A percentile compares a stretch with the other conserved stretches of the same genome.
Evolutionary conservation across 2,888 invertebrate species (phyloP).

Genomic region (Rotaria magnacalcarata): DNA sequence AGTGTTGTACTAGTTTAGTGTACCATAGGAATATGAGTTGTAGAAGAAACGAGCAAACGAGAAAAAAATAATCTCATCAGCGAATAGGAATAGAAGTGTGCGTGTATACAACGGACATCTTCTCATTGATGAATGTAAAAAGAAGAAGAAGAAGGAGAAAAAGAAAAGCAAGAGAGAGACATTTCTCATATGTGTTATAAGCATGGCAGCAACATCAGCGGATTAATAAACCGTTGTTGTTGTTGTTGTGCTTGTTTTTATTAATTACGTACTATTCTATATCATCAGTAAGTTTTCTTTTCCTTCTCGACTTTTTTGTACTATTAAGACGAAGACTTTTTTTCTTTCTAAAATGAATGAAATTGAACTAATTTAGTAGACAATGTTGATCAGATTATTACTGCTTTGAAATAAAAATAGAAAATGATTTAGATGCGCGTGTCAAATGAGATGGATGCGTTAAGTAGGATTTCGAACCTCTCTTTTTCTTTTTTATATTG

Average conservation of each 20-base stretch:
- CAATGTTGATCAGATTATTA: slow-evolving; percentile 1
- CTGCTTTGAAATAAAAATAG: slow-evolving; percentile 12
- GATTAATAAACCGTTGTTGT: slow-evolving; percentile 31
- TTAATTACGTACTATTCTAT: slow-evolving; percentile 6
- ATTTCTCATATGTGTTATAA: slow-evolving; percentile 16
- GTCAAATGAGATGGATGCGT: slow-evolving; percentile 26
- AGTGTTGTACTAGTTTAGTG: not conserved
- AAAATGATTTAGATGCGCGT: slow-evolving; percentile 7
- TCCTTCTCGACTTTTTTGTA: not conserved
- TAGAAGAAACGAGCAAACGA: not conserved
- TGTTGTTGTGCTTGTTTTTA: slow-evolving; percentile 16
- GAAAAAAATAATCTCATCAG: not conserved
- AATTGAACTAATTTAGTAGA: slow-evolving; percentile 1
- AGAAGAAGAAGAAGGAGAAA: not conserved
- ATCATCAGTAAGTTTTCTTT: not conserved
- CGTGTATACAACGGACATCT: not conserved
- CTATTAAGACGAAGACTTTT: not conserved
- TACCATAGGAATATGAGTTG: not conserved
- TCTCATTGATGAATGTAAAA: not conserved
- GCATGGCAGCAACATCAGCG: slow-evolving; percentile 22
- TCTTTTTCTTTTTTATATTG: not conserved
- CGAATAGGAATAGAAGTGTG: not conserved
- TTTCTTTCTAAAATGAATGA: not conserved
- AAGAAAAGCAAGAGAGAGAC: not conserved
- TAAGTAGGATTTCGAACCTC: not conserved